Evolutionary conservation across 2,113 vertebrate species (phyloP), one percentile per base, ranked within the genome.

Genomic region (Grammatotria lemairii): DNA sequence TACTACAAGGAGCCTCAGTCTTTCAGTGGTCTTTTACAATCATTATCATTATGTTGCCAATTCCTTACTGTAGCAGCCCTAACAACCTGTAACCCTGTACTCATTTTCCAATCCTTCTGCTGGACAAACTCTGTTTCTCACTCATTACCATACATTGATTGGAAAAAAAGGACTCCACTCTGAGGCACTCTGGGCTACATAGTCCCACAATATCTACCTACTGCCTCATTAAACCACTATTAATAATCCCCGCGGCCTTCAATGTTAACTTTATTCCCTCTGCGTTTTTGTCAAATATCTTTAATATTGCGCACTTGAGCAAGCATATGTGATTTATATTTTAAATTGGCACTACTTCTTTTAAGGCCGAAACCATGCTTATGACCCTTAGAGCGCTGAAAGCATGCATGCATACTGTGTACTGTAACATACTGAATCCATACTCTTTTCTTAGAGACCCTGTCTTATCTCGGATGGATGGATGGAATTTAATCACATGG

Each of bases 121-220:
- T 94, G 83, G 75, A 91, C 70, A 85, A 87, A 81, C 85, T 88
- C 86, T 45, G 82, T 85, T 85, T 80, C 84, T 85, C 75, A 70
- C 87, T 92, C 88, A 94, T 95, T 94, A 94, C 73, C 92, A 93
- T 92, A 81, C 92, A 95, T 95, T 88, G 94, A 95, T 95, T 86
- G 53, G 82, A 19, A 92, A 93, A 87, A 93, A 94, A 90, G 85
- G 90, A 87, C 82, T 93, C 38, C n/a, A 47, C 88, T 92, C 86
- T 49, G 65, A 90, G 87, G 87, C 26, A 49, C 88, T 85, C 45
- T 73, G 86, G 86, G 90, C 85, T 85, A 83, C 78, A 75, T 47
- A 68, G 87, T 89, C 90, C 92, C 82, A 80, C n/a, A 19, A 86
- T 87, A 89, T 91, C 86, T 80, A 91, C 88, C 85, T 80, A 38